These are phyloP conservation scores for Eueremaeus valkanovi DNA, from an alignment of 2,888 invertebrate genomes.

Conservation along the genomic window DNA sequence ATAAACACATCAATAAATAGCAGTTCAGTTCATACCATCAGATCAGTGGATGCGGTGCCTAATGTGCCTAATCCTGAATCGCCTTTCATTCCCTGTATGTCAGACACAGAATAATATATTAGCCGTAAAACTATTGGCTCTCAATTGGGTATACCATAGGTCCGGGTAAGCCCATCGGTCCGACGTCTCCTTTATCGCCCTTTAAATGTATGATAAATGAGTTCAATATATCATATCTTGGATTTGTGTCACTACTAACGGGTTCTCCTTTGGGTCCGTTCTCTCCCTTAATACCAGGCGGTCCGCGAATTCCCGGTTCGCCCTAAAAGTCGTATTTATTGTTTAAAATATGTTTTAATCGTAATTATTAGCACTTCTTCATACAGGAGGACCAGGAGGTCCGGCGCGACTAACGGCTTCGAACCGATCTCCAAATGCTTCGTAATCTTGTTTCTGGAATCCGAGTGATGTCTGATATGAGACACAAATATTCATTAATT, in stretches of 20 bases:
- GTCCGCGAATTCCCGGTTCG: constrained; percentile 66
- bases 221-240: constrained; percentile 13
- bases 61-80: constrained; percentile 70
- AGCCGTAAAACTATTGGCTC: not conserved
- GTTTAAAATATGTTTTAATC: not conserved
- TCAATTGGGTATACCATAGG: constrained; percentile 67
- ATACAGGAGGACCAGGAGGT: constrained; percentile 58
- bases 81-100: constrained; percentile 62
- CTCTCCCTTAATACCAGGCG: constrained; percentile 80
- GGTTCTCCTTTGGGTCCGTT: constrained; percentile 77
- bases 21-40: not conserved
- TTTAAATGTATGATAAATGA: constrained; percentile 53
- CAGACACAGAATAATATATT: not conserved
- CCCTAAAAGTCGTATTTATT: constrained; percentile 46
- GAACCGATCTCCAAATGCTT: constrained; percentile 39
- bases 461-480: constrained; percentile 16
- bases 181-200: constrained; percentile 81
- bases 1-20: not conserved
- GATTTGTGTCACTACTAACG: constrained; percentile 58
- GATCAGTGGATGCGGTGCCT: constrained; percentile 55
- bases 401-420: constrained; percentile 65
- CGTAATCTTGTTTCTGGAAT: constrained; percentile 41
- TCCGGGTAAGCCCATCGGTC: constrained; percentile 94
- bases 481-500: not conserved
- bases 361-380: constrained; percentile 54